Conservation (phyloP, 2,113 vertebrate genomes). For the Callospermophilus lateralis region DNA sequence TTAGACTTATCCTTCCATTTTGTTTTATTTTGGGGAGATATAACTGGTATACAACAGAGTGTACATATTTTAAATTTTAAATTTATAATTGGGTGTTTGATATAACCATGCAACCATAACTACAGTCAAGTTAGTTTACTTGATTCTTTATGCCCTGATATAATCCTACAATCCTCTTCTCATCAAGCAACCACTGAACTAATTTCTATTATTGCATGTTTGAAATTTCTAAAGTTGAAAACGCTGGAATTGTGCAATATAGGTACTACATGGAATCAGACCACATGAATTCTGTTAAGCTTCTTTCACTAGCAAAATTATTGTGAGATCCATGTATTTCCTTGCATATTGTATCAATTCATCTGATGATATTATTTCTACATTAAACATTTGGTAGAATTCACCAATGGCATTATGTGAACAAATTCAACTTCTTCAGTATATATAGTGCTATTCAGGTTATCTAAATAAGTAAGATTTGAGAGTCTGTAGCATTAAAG, state of each 20-base stretch:
- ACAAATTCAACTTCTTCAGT: background rate
- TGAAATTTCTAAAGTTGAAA: background rate
- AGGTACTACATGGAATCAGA: background rate
- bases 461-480: background rate
- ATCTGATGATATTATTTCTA: background rate
- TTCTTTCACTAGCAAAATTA: slow-evolving; percentile 35
- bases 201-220: background rate
- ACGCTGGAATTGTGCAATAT: background rate
- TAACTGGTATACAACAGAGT: background rate
- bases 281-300: background rate
- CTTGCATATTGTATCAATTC: background rate
- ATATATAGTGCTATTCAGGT: background rate
- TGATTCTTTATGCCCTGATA: background rate
- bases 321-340: background rate
- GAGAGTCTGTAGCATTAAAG: background rate
- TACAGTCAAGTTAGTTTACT: background rate
- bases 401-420: too few species aligned
- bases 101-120: background rate
- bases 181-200: background rate
- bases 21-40: background rate
- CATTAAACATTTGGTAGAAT: background rate
- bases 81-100: background rate
- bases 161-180: background rate
- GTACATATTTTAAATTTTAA: background rate
- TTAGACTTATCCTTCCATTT: background rate